Evolutionary conservation across 37 sponge, comb jelly and placozoan genomes (phyloP), one percentile per base, ranked within the genome.

Genomic region (Sycon ciliatum): DNA sequence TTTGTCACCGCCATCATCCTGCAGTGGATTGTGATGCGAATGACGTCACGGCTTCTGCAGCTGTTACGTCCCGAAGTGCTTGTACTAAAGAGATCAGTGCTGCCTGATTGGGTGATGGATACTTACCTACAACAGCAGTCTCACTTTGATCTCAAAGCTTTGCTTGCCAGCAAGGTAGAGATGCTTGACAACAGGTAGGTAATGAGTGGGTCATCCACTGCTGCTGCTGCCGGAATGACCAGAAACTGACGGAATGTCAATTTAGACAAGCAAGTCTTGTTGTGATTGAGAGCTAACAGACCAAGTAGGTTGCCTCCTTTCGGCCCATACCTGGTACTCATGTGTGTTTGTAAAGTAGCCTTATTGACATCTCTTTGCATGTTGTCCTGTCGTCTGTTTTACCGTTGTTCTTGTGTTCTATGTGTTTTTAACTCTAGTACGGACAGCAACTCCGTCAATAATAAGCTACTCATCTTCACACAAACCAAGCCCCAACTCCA

Each of bases 91-190:
- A 57, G 79, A 2, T 57, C 34, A 3, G 70, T 64, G 65, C 73
- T 88, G 7, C 89, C 89, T 11, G 64, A 27, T 29, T 75, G 77
- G 24, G 87, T 74, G 52, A 55, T 82, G 23, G 64, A 76, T 35
- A 65, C 77, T 62, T 93, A 93, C 79, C 74, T 93, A 24, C 54
- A 29, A 3, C 71, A 80, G 57, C 94, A 93, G 49, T 56, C 67
- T 29, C 94, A 93, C 79, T 93, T 93, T 68, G 77, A 78, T 46
- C 65, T 93, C 34, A 82, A 80, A 54, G 73, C 76, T 4, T 39
- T 85, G 23, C 74, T 93, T 4, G 38, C 32, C 3, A 76, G 49
- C 7, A 73, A 78, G 38, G 32, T 76, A 20, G 11, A 2, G 4
- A 56, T 68, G 11, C 40, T 76, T 22, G 39, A 70, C n/a, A 23